phyloP scores from a whole-genome alignment of 2,113 vertebrate genomes.

The Corythornis madagascariensis region DNA sequence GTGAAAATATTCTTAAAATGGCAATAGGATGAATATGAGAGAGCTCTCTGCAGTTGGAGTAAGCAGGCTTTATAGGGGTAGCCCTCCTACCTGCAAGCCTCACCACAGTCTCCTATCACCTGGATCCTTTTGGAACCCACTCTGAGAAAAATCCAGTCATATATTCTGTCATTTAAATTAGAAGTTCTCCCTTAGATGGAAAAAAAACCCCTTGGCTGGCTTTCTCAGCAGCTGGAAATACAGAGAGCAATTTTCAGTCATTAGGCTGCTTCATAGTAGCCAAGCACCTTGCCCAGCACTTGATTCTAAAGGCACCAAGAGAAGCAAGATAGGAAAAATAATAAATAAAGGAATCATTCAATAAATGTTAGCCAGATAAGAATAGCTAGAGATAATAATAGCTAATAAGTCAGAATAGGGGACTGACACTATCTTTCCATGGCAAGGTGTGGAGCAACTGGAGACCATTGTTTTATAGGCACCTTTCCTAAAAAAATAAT shows the following conservation, averaged over 20 bases:
- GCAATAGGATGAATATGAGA: not conserved
- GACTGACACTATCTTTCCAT: not conserved
- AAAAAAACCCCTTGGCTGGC: not conserved
- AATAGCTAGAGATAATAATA: not conserved
- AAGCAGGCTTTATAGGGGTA: not conserved
- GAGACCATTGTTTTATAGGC: accelerated
- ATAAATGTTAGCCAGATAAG: not conserved
- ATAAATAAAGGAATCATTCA: not conserved
- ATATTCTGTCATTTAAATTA: not conserved
- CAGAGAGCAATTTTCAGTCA: not conserved
- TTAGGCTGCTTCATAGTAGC: not conserved
- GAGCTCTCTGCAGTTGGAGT: not conserved
- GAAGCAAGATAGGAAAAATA: not conserved
- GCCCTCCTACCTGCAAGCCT: conserved; percentile 1
- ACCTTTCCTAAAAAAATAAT: not conserved
- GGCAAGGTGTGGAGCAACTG: not conserved
- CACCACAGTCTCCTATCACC: conserved; percentile 17
- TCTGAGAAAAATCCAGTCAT: not conserved
- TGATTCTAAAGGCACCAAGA: not conserved
- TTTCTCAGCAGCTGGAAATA: not conserved
- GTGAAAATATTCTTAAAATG: not conserved
- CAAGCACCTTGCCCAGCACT: not conserved
- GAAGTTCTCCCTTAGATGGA: not conserved
- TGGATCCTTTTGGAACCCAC: conserved; percentile 16
- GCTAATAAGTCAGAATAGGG: not conserved